Evolutionary conservation across 2,888 invertebrate genomes (phyloP).

Genomic region (Acanthopleura granulata): DNA sequence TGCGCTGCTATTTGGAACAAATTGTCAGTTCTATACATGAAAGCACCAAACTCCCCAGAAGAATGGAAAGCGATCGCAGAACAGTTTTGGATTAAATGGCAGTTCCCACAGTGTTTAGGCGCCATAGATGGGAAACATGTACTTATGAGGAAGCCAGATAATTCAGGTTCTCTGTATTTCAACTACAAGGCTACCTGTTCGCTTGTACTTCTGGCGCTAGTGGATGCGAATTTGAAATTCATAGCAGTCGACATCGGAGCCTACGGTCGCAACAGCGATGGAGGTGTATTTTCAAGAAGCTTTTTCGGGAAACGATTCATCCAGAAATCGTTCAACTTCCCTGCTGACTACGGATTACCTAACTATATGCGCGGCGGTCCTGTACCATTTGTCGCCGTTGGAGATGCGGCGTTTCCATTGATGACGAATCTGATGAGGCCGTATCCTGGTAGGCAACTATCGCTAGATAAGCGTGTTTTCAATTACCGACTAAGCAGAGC

Average conservation of each 20-base stretch:
- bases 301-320: not conserved
- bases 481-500: constrained; percentile 24
- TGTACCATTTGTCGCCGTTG: constrained; percentile 37
- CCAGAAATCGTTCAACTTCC: constrained; percentile 19
- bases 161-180: constrained; percentile 21
- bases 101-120: constrained; percentile 56
- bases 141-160: not conserved
- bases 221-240: constrained; percentile 66
- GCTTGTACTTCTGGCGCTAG: constrained; percentile 41
- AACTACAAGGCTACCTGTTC: constrained; percentile 32
- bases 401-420: constrained; percentile 46
- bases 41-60: not conserved
- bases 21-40: not conserved
- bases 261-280: constrained; percentile 60
- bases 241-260: constrained; percentile 60
- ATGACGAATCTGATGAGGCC: constrained; percentile 30
- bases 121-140: constrained; percentile 28
- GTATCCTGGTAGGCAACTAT: constrained; percentile 4
- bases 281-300: constrained; percentile 45
- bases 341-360: constrained; percentile 24
- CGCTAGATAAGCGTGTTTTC: constrained; percentile 9
- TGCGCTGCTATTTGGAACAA: constrained; percentile 1
- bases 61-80: constrained; percentile 16
- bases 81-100: constrained; percentile 41
- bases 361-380: constrained; percentile 6